Evolutionary conservation across 2,888 invertebrate genomes (phyloP), one percentile per base, ranked within the genome.

Genomic region (Polymixis lichenea): DNA sequence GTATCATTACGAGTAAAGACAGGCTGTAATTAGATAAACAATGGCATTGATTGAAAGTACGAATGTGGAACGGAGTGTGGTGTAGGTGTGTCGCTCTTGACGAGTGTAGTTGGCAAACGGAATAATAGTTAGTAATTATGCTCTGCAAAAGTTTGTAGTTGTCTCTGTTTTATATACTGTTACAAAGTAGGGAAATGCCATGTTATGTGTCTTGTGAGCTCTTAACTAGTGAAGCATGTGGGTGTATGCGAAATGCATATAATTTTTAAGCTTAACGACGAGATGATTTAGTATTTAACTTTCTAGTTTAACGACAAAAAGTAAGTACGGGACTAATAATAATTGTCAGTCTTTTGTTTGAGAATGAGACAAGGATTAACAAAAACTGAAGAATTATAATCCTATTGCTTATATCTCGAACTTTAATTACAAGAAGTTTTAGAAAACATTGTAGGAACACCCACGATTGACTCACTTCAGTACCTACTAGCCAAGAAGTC

Each of bases 11-110:
- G 87, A 83, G 87, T 69, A 85, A 86, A 87, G 93, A 92, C 92
- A 92, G 89, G 90, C 88, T 90, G 86, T 93, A 93, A 94, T 94
- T 94, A 93, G 85, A 90, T 91, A 92, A 92, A 94, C 94, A 95
- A 95, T 93, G 86, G 92, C 79, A 79, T 92, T 95, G 92, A 95
- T 95, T 94, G 90, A 84, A 86, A 82, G 91, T 88, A 88, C 88
- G 88, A 91, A 92, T 89, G 90, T 91, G 86, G 89, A 91, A 88
- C 91, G 85, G 89, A 89, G 89, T 90, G 87, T 85, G 70, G 91
- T 89, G 94, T 94, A 90, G 93, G 93, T 82, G 81, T 83, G 79
- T 66, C 80, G 71, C 32, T 79, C 82, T 69, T 79, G 82, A 74
- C 74, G 73, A 78, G 79, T 79, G 77, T 78, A 81, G 83, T 87